Evolutionary conservation across 1,140 invertebrate species (phyloP).

Genomic region (Bombus polaris): DNA sequence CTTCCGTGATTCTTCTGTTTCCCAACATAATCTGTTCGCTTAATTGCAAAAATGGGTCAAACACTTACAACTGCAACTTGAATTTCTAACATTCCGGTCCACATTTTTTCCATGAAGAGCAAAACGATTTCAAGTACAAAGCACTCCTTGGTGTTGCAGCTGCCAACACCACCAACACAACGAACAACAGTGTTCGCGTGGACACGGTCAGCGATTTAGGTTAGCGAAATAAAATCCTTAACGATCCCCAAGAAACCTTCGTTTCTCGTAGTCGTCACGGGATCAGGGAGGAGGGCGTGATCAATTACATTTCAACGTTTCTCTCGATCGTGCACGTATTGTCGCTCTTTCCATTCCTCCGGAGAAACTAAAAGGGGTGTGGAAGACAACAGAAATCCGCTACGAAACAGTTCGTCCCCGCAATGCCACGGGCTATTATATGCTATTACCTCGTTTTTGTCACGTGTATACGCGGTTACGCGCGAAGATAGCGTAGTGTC

Average conservation of each 20-base stretch:
- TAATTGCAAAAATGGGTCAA: background rate
- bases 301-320: constrained; percentile 41
- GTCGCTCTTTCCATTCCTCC: no score
- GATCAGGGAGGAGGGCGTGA: background rate
- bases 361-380: background rate
- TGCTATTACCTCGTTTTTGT: constrained; percentile 7
- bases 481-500: background rate
- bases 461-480: background rate
- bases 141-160: no score
- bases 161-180: background rate
- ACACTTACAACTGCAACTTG: background rate
- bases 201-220: constrained; percentile 5
- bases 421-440: background rate
- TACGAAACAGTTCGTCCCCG: background rate
- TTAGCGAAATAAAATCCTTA: constrained; percentile 30
- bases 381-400: constrained; percentile 6
- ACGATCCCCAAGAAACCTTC: background rate
- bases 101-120: background rate
- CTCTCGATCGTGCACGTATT: constrained; percentile 14
- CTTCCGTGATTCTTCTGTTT: background rate
- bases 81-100: background rate
- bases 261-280: background rate
- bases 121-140: background rate
- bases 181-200: background rate
- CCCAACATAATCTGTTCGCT: background rate